Base-by-base conservation (phyloP, 1,140 invertebrate species). In the Antheraea pernyi region DNA sequence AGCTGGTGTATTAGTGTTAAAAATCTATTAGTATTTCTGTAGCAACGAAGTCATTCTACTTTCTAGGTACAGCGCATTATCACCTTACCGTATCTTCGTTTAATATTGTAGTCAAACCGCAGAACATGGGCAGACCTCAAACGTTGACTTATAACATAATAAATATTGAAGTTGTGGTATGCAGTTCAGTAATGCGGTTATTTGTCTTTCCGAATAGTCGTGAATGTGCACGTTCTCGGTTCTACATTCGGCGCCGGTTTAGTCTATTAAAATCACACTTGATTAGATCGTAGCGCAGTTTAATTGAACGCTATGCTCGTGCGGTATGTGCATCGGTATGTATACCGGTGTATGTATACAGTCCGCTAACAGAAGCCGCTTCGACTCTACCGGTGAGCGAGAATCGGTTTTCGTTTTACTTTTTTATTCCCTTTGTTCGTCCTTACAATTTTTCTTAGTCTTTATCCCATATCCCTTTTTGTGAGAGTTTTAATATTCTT, bases 251-350 rank as follows among this genome's bases (percentile, higher is more conserved):
- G 16, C 46, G 46, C 46, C 19, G 64, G 19, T 37, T 13, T 78
- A 81, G 77, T 82, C 82, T 85, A 87, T 86, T 87, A 87, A 84
- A 88, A 88, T 87, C 82, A 83, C 83, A 84, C 83, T 87, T 86
- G 86, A 88, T 88, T 85, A 87, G 78, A 86, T 89, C 82, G 83
- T 74, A 72, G 79, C 68, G 81, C 77, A 73, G 77, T 84, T 85
- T 85, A 87, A 87, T 86, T 90, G 84, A 82, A 82, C 78, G 81
- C 82, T 81, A 78, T 77, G 70, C 67, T 72, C 46, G 46, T 16
- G 63, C 69, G 77, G 81, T 81, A 83, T 85, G 84, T 77, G 72
- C 83, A 77, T 83, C 82, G 83, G 79, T 82, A 81, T 19, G 18
- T 30, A 53, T 37, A 53, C 8, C 82, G 83, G 79, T 82, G 80